Conservation (phyloP, 2,888 invertebrate species). For the Blastobasis adustella region DNA sequence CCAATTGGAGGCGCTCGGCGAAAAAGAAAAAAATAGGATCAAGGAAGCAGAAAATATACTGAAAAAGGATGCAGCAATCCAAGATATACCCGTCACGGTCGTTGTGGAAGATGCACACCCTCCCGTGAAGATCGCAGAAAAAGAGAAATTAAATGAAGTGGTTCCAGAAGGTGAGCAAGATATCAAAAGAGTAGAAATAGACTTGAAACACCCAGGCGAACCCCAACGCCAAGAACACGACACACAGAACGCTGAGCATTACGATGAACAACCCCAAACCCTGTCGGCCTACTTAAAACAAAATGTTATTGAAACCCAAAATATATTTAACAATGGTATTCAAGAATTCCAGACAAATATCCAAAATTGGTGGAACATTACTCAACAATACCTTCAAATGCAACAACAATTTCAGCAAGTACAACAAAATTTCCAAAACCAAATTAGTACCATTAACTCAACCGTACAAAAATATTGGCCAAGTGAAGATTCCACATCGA, state of each 20-base stretch:
- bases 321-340: slow-evolving; percentile 29
- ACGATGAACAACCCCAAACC: slow-evolving; percentile 31
- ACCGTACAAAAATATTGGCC: slow-evolving; percentile 32
- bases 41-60: slow-evolving; percentile 43
- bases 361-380: slow-evolving; percentile 33
- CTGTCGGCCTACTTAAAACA: slow-evolving; percentile 8
- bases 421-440: slow-evolving; percentile 34
- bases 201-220: slow-evolving; percentile 50
- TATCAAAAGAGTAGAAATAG: slow-evolving; percentile 40
- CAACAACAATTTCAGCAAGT: slow-evolving; percentile 40
- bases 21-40: slow-evolving; percentile 26
- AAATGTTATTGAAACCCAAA: slow-evolving; percentile 2
- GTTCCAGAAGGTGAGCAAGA: slow-evolving; percentile 24
- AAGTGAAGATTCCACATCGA: slow-evolving; percentile 4
- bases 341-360: slow-evolving; percentile 41
- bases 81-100: slow-evolving; percentile 48
- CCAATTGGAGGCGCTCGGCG: slow-evolving; percentile 36
- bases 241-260: slow-evolving; percentile 51
- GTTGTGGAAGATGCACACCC: slow-evolving; percentile 35
- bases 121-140: slow-evolving; percentile 21
- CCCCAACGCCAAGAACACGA: slow-evolving; percentile 63
- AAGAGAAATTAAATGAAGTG: slow-evolving; percentile 27
- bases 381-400: slow-evolving; percentile 36
- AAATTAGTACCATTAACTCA: slow-evolving; percentile 44
- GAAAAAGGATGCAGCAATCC: slow-evolving; percentile 24